Evolutionary conservation across 2,888 invertebrate genomes (phyloP).

Genomic region (Hypolimnas misippus): DNA sequence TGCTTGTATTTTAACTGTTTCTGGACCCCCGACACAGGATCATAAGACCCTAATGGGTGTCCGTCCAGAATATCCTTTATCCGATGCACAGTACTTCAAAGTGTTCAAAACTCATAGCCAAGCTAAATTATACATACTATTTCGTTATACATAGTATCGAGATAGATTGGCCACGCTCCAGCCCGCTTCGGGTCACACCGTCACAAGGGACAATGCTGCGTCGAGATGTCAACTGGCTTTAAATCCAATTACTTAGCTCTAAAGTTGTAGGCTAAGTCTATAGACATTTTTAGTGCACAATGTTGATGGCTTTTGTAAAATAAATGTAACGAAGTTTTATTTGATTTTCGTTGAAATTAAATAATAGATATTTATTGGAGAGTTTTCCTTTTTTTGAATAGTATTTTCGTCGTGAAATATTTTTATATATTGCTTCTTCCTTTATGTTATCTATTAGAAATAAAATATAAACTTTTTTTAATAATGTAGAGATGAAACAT

Average conservation of each 20-base stretch:
- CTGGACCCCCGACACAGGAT: no score
- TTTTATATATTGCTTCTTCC: no score
- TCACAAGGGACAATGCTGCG: constrained; percentile 53
- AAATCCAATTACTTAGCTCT: constrained; percentile 44
- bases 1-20: no score
- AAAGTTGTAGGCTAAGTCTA: constrained; percentile 13
- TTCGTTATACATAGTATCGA: constrained; percentile 18
- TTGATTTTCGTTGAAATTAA: background rate
- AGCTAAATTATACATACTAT: constrained; percentile 15
- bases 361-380: no score
- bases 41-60: no score
- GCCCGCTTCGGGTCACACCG: constrained; percentile 46
- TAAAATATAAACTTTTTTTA: no score
- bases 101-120: background rate
- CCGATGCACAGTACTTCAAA: no score
- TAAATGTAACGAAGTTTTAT: background rate
- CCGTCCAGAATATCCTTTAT: no score
- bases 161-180: constrained; percentile 63
- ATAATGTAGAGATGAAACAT: no score
- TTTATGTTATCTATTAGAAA: no score
- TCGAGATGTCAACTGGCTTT: constrained; percentile 39
- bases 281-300: background rate
- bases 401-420: no score
- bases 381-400: no score
- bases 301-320: background rate